Conservation (phyloP, 2,797 vertebrate genomes). For the Schizopygopsis malacanthus region DNA sequence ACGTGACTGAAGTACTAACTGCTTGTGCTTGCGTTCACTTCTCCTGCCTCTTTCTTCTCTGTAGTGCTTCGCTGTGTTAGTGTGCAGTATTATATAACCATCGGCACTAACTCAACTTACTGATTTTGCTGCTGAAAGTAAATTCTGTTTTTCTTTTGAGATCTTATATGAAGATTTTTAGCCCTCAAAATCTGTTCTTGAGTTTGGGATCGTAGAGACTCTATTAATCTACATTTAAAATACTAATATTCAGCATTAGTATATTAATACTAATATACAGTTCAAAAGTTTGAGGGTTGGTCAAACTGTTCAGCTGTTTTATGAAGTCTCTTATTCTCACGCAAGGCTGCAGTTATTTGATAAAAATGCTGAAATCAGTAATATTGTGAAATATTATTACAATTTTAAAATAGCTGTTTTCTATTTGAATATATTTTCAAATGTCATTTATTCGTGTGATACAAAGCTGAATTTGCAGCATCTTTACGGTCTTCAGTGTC, state of each 20-base stretch:
- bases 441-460: neutral
- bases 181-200: neutral
- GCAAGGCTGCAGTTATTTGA: neutral
- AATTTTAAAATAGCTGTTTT: neutral
- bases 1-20: conserved; percentile 76
- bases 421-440: neutral
- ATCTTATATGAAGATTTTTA: neutral
- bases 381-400: neutral
- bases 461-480: neutral
- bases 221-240: neutral
- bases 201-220: neutral
- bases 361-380: neutral
- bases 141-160: neutral
- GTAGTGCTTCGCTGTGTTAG: conserved; percentile 41
- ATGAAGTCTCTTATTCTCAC: neutral
- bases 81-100: conserved; percentile 42
- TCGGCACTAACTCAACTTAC: conserved; percentile 61
- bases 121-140: neutral
- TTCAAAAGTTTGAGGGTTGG: neutral
- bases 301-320: neutral
- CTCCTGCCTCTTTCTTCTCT: conserved; percentile 46
- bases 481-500: neutral
- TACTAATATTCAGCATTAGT: too few relatives aligned
- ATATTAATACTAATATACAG: too few relatives aligned
- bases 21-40: conserved; percentile 67